Evolutionary conservation across 2,113 vertebrate species (phyloP), one percentile per base, ranked within the genome.

Genomic region (Limnothrissa miodon): DNA sequence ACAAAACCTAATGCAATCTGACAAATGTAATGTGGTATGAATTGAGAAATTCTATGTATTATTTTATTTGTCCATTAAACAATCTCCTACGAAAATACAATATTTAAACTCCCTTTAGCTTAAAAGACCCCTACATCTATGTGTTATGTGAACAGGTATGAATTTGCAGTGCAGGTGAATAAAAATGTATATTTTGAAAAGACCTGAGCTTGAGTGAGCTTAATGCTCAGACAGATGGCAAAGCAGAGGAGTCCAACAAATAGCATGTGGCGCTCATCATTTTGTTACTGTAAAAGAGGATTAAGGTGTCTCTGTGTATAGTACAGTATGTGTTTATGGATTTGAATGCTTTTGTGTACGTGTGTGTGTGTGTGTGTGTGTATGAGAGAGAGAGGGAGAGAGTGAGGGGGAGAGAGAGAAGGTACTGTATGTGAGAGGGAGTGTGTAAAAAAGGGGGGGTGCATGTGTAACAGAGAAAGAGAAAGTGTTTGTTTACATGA

Each of bases 261-360:
- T 29, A 70, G 62, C 62, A 70, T 70, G 62, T 74, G 66, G 66
- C 36, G 66, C 66, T 39, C 66, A 74, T 74, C 66, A 74, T 33
- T 39, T 4, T 74, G 66, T 74, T 74, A 74, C 66, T 36, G 66
- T 74, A 74, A 74, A 11, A 74, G 15, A 33, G 66, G 66, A 74
- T 74, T 74, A 74, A 74, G 66, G 66, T 39, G 29, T 74, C 9
- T 74, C 25, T 74, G 13, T 74, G 66, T 74, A 11, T n/a, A n/a
- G n/a, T n/a, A n/a, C n/a, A n/a, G n/a, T n/a, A n/a, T 33, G 48
- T 56, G 19, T 56, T 21, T 56, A 23, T 0, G 51, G 51, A 56
- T 53, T 0, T 1, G 48, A 53, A 19, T 48, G 46, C 13, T 42
- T 42, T 42, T 42, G 42, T 42, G 53, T 56, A 1, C 23, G 53